Evolutionary conservation across 2,888 invertebrate genomes (phyloP), one percentile per base, ranked within the genome.

Genomic region (Drosophila parthenogenetica): DNA sequence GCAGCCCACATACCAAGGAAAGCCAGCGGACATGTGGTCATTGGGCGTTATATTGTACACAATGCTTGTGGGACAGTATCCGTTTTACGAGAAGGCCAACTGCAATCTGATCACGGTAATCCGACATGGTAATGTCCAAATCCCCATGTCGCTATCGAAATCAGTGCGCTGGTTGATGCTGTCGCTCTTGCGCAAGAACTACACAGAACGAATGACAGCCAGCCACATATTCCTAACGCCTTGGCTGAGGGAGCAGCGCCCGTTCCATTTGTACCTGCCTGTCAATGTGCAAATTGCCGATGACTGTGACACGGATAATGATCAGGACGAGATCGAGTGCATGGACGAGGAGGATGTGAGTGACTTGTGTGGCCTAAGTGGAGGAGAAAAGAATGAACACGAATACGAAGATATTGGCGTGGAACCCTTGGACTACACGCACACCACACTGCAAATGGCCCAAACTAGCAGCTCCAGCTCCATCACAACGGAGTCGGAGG

Each of bases 11-110:
- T 92, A 92, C 51, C 87, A 87, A 45, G 92, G 92, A 14, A 91
- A 92, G 57, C 91, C 92, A 5, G 91, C 92, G 22, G 92, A 92
- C 63, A 91, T 92, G 89, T 92, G 92, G 92, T 91, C 92, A 0
- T 72, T 92, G 14, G 92, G 92, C 13, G 92, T 92, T 2, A 91
- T 92, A 45, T 79, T 92, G 0, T 92, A 92, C 57, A 92, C 92
- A 2, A 91, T 92, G 91, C 83, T 92, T 2, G 91, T 91, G 37
- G 92, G 92, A 1, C 91, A 91, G 63, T 92, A 92, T 80, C 92
- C 92, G n/a, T 92, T 92, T 65, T 91, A 91, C 62, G 92, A 91
- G 69, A 90, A 91, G 74, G 90, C 90, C 57, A 91, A 91, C 58
- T 91, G 90, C 71, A 91, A 90, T 69, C 79, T 91, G n/a, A 91